Evolutionary conservation across 2,113 vertebrate species (phyloP), one percentile per base, ranked within the genome.

Genomic region (Cariama cristata): DNA sequence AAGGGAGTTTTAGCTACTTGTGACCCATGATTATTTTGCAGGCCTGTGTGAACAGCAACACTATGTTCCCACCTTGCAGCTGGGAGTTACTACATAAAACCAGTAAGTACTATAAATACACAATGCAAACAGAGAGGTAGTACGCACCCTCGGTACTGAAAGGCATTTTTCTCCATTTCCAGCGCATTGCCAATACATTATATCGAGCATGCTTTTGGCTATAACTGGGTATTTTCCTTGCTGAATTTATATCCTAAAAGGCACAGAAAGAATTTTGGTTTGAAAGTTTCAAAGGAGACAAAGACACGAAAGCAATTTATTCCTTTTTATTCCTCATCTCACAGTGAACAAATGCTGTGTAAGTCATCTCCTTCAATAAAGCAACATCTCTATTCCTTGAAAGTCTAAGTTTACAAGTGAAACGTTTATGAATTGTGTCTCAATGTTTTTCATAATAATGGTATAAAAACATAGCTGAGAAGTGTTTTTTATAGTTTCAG

Each of bases 341-440:
- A n/a, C 60, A 68, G 40, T 40, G 28, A 93, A 45, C 72, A 88
- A 60, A 47, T 45, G 77, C 58, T 59, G 53, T 22, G 47, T 38
- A 86, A 96, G 73, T 74, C 80, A 53, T n/a, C 73, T 86, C 66
- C 84, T 33, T 5, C 28, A 23, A 32, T 79, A 91, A 30, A 86
- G 68, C 66, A 73, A 40, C 21, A 45, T 52, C 58, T 88, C 69
- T 62, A 64, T 58, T 80, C 95, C 87, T 38, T 86, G 49, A 88
- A 82, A 56, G 32, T 69, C 60, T 35, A 19, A 55, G 85, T 80
- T 94, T 80, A 79, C 86, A 52, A 50, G 76, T 33, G 30, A 3
- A 63, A 56, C n/a, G 60, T 89, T 97, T 89, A 79, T 45, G 53
- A 94, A 95, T 96, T 33, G 40, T 11, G 32, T 30, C 62, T 66